Evolutionary conservation across 2,113 vertebrate genomes (phyloP), one percentile per base, ranked within the genome.

Genomic region (Forbesichthys papilliferus): DNA sequence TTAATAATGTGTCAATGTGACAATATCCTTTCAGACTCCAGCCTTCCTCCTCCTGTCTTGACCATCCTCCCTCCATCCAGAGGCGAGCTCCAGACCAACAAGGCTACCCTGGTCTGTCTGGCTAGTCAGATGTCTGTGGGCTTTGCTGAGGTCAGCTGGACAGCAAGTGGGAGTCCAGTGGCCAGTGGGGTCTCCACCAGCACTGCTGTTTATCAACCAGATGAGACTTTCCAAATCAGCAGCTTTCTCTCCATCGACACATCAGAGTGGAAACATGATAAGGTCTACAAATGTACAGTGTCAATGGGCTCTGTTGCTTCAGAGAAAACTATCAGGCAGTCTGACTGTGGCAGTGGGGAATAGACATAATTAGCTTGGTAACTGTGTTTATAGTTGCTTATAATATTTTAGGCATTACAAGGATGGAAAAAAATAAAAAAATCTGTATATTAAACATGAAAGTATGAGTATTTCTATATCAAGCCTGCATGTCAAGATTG

Each of bases 11-110:
- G 27, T 5, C 20, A 3, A 18, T 0, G n/a, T 58, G 57, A 16
- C 27, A 20, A 33, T 42, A 34, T 61, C 11, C 57, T 8, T 75
- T 47, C 78, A 91, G 88, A 73, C 75, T 70, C 77, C 59, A 79
- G 57, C 14, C 68, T 85, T 75, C 0, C 74, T 78, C 69, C 75
- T 73, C 86, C 88, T 65, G 87, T 87, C 61, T 76, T 90, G 70
- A 90, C 80, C 3, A 61, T 90, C 75, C 83, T 88, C 46, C 87
- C 83, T 84, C 85, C 87, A 0, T 86, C 89, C 90, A 84, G 61
- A 14, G 70, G 76, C 83, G 86, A 89, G 71, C 82, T 89, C 61
- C 74, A 77, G 82, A 70, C 84, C 46, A 3, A 27, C 48, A 79
- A 80, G 85, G 86, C 73, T 71, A 69, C 85, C 74, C 78, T 92